Evolutionary conservation across 2,113 vertebrate species (phyloP).

Genomic region (Sander vitreus): DNA sequence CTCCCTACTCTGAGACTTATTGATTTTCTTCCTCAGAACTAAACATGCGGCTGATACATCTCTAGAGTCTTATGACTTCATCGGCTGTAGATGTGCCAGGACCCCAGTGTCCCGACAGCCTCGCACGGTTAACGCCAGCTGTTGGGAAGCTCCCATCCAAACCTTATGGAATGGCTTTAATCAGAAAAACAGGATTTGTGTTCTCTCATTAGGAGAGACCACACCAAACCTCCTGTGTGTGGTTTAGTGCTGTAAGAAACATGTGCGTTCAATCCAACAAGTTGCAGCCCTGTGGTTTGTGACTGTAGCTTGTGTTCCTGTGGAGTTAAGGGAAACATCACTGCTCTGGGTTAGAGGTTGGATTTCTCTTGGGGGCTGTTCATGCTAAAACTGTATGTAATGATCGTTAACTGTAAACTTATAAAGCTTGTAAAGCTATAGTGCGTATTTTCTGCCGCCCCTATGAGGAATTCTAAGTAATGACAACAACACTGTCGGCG

Average conservation of each 20-base stretch:
- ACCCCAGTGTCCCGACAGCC: neutral
- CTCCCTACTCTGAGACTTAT: neutral
- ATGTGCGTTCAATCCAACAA: slow-evolving; percentile 15
- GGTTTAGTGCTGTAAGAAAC: slow-evolving; percentile 15
- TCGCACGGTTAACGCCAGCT: slow-evolving; percentile 18
- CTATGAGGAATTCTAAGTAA: too few species aligned
- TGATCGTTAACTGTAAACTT: neutral
- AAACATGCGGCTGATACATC: slow-evolving; percentile 12
- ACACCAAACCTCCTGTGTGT: slow-evolving; percentile 30
- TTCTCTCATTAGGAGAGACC: slow-evolving; percentile 48
- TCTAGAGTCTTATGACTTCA: slow-evolving; percentile 6
- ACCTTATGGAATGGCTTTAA: slow-evolving; percentile 9
- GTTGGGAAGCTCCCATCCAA: slow-evolving; percentile 29
- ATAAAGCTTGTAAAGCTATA: neutral
- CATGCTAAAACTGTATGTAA: neutral
- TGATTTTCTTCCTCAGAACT: neutral
- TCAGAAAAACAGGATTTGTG: slow-evolving; percentile 14
- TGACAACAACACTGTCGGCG: too few species aligned
- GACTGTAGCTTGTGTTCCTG: slow-evolving; percentile 4
- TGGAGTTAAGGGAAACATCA: neutral
- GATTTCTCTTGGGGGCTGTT: neutral
- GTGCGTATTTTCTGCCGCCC: too few species aligned
- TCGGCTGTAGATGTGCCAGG: slow-evolving; percentile 23
- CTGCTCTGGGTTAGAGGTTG: neutral
- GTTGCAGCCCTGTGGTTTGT: slow-evolving; percentile 11